Evolutionary conservation across 2,888 invertebrate species (phyloP).

Genomic region (Phalera bucephala): DNA sequence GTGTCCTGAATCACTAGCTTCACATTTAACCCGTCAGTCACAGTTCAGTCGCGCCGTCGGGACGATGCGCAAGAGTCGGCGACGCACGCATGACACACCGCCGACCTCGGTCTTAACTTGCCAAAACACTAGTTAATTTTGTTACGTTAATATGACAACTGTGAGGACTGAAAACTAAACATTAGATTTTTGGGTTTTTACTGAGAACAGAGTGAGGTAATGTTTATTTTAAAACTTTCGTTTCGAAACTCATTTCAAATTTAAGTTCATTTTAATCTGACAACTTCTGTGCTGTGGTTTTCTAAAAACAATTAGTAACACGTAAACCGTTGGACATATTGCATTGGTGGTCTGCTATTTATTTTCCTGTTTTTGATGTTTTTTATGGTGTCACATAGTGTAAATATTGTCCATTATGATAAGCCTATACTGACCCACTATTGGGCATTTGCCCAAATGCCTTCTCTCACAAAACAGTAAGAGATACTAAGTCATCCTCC

Average conservation of each 20-base stretch:
- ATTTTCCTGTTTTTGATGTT: too few relatives aligned
- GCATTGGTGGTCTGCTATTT: too few relatives aligned
- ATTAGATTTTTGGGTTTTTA: background rate
- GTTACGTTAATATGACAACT: constrained; percentile 25
- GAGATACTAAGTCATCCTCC: too few relatives aligned
- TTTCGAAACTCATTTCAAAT: background rate
- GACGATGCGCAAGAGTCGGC: constrained; percentile 16
- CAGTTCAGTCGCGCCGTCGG: background rate
- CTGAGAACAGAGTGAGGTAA: constrained; percentile 1
- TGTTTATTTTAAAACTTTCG: background rate
- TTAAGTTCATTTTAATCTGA: too few relatives aligned
- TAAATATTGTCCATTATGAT: too few relatives aligned
- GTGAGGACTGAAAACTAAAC: constrained; percentile 5
- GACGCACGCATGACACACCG: constrained; percentile 31
- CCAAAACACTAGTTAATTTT: constrained; percentile 46
- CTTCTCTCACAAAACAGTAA: too few relatives aligned
- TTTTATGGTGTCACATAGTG: too few relatives aligned
- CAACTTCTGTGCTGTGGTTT: background rate
- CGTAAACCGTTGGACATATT: too few relatives aligned
- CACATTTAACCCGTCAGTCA: constrained; percentile 1
- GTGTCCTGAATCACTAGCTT: constrained; percentile 1
- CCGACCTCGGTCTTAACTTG: constrained; percentile 47
- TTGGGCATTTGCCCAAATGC: too few relatives aligned
- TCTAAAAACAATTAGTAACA: too few relatives aligned
- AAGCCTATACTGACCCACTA: too few relatives aligned